phyloP scores from a whole-genome alignment of 2,888 invertebrate species.

The Temnothorax ravouxi region DNA sequence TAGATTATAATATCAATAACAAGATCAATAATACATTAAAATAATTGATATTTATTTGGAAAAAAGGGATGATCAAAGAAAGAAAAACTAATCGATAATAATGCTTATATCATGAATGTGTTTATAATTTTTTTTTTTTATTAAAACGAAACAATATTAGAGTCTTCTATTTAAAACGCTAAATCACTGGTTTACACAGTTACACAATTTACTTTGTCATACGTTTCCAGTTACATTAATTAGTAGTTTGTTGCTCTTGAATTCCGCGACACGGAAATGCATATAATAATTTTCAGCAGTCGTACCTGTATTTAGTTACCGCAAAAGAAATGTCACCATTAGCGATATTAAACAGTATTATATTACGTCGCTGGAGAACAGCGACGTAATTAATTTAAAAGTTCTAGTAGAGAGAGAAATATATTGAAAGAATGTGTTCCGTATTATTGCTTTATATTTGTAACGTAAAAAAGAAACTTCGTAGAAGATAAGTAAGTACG shows the following conservation, averaged over 20 bases:
- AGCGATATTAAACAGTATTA: neutral
- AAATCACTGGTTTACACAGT: neutral
- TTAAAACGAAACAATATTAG: neutral
- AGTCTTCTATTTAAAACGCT: neutral
- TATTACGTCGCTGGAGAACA: neutral
- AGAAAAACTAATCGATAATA: neutral
- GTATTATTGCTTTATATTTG: neutral
- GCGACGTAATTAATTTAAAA: constrained; percentile 5
- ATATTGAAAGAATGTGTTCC: neutral
- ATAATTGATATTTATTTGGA: neutral
- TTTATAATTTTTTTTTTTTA: neutral
- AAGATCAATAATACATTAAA: neutral
- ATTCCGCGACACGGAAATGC: neutral
- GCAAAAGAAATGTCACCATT: constrained; percentile 14
- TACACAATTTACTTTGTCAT: neutral
- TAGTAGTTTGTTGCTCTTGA: neutral
- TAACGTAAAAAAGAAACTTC: neutral
- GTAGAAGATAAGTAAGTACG: neutral
- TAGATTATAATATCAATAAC: neutral
- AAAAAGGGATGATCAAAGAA: neutral
- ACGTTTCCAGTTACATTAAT: constrained; percentile 3
- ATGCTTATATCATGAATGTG: neutral
- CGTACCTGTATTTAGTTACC: neutral
- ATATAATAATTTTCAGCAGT: constrained; percentile 12
- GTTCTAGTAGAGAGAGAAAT: neutral